Evolutionary conservation across 2,113 vertebrate species (phyloP).

Genomic region (Podilymbus podiceps): DNA sequence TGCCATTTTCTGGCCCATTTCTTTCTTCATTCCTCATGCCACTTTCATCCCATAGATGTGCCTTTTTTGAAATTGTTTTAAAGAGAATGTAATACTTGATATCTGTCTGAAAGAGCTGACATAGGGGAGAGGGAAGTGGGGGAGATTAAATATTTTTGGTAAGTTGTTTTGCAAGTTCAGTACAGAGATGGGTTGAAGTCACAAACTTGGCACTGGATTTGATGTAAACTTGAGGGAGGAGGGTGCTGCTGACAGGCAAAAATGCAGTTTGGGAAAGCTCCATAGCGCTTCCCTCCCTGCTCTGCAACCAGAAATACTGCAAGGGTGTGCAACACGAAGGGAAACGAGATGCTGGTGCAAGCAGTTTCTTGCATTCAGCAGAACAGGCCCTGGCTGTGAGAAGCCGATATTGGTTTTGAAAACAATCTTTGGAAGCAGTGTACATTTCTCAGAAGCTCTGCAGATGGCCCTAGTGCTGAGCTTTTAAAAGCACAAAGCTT

Average conservation of each 20-base stretch:
- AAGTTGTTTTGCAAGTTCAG: not conserved
- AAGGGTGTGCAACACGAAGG: not conserved
- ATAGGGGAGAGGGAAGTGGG: not conserved
- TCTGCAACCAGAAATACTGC: not conserved
- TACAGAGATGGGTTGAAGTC: not conserved
- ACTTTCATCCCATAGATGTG: not conserved
- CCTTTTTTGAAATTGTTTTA: not conserved
- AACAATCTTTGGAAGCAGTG: not conserved
- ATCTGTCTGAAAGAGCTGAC: not conserved
- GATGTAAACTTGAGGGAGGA: not conserved
- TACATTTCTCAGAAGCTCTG: conserved; percentile 23
- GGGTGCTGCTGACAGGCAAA: not conserved
- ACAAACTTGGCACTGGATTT: not conserved
- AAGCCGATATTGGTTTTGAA: not conserved
- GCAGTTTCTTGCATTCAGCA: not conserved
- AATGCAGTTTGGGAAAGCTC: not conserved
- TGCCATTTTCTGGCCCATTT: not conserved
- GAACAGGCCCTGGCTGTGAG: not conserved
- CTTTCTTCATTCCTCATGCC: not conserved
- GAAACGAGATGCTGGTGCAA: not conserved
- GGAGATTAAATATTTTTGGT: fast-evolving
- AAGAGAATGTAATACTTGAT: not conserved
- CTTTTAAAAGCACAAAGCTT: not conserved
- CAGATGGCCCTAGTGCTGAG: not conserved
- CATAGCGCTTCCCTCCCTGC: fast-evolving